Conservation (phyloP, 2,888 invertebrate genomes). For the Therioaphis trifolii region DNA sequence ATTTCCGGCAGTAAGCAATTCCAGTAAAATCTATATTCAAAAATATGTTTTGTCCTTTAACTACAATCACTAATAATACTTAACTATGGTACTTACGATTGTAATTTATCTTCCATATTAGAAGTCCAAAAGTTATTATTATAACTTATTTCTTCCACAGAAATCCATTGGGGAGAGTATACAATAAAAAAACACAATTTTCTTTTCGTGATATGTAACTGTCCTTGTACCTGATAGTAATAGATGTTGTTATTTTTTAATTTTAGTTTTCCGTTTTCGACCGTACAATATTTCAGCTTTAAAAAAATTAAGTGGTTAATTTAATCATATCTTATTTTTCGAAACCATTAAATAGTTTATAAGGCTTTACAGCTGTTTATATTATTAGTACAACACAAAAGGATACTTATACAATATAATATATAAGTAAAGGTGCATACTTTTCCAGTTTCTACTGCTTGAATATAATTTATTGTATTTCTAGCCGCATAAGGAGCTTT, state of each 20-base stretch:
- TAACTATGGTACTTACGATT: background rate
- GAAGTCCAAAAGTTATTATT: background rate
- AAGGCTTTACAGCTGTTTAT: background rate
- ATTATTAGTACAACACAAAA: background rate
- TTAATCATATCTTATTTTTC: background rate
- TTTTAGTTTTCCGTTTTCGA: background rate
- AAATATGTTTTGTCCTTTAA: no score
- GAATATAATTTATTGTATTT: background rate
- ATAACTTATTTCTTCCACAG: background rate
- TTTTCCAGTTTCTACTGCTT: slow-evolving; percentile 10
- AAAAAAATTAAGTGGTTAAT: background rate
- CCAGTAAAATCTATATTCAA: background rate
- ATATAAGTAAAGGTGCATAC: background rate
- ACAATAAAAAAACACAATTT: background rate
- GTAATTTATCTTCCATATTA: background rate
- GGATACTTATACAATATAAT: background rate
- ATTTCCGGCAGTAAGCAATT: background rate
- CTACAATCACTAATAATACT: background rate
- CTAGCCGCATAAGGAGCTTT: slow-evolving; percentile 28
- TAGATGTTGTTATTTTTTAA: background rate
- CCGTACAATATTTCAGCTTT: slow-evolving; percentile 3
- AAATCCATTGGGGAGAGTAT: slow-evolving; percentile 2
- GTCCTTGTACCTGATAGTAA: background rate
- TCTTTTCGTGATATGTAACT: background rate
- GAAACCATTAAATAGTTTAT: background rate